A percentile compares a stretch with the other conserved stretches of the same genome.
Evolutionary conservation across 2,113 vertebrate genomes (phyloP).

Genomic region (Recurvirostra avosetta): DNA sequence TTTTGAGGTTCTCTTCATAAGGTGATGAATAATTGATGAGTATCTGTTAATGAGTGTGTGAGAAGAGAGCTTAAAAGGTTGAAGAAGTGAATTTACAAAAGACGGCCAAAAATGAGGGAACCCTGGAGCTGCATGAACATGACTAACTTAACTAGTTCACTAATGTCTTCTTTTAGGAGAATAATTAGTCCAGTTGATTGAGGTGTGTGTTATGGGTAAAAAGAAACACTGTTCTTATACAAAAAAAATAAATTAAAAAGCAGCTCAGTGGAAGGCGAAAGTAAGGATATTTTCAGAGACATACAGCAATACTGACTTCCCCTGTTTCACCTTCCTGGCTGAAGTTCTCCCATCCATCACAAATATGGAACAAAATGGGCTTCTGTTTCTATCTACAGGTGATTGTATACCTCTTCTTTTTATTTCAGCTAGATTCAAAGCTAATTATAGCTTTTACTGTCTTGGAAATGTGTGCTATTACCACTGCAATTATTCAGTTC

Average conservation of each 20-base stretch:
- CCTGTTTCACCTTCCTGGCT: not conserved
- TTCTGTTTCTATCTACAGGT: not conserved
- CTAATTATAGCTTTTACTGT: constrained; percentile 42
- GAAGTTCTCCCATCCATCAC: not conserved
- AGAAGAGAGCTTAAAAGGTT: not conserved
- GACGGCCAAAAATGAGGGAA: not conserved
- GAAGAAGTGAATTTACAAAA: not conserved
- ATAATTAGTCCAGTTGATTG: not conserved
- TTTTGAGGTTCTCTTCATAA: not conserved
- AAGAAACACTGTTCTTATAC: not conserved
- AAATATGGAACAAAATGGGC: not conserved
- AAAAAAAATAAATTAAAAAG: not conserved
- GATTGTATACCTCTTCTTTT: constrained; percentile 1
- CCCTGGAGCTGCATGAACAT: not conserved
- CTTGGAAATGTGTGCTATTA: constrained; percentile 1
- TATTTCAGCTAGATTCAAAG: not conserved
- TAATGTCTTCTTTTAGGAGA: not conserved
- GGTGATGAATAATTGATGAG: not conserved
- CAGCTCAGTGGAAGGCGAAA: not conserved
- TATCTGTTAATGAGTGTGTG: not conserved
- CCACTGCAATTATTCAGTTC: constrained; percentile 31
- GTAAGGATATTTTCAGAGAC: not conserved
- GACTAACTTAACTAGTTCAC: not conserved
- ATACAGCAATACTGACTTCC: not conserved
- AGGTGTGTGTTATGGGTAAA: not conserved